Base-by-base conservation (phyloP, 2,797 vertebrate species). In the Phrynocephalus vlangalii region DNA sequence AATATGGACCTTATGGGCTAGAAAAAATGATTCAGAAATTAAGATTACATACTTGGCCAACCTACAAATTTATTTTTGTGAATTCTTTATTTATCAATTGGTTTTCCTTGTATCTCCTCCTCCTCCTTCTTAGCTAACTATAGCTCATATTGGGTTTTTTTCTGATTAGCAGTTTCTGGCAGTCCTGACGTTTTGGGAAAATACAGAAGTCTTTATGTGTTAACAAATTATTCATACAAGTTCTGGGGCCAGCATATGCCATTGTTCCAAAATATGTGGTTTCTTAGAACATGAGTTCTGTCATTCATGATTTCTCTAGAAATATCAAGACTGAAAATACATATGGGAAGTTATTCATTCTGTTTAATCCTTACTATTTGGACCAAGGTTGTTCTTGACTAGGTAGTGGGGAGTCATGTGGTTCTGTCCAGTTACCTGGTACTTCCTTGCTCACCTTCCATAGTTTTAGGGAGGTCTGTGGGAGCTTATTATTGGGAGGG, bases 271-370 rank as follows among this genome's bases (percentile, higher is more conserved):
- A 91, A 92, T 72, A 73, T 91, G 87, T 90, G 93, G 88, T 89
- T 94, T 94, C 92, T 82, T 91, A 94, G 90, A 92, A 94, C 88
- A 88, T 91, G 92, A 92, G 91, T 93, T 92, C 91, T 94, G 93
- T 91, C 84, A 93, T 87, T 94, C 84, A 90, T 94, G 89, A 90
- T 6, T 24, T 63, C 85, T 92, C 88, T 93, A 94, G 93, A 95
- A 95, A 95, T 88, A 83, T 92, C 86, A 92, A 91, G 91, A 88
- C 48, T 94, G 93, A 95, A 92, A 44, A 93, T 91, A 38, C 91
- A 93, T 77, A 91, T 93, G 94, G 60, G 38, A 85, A 91, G 83
- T 67, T 87, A 82, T 92, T 87, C 90, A 91, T 82, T 87, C 93
- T 90, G 84, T 56, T 94, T 44, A 44, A 44, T 44, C 38, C 38